Evolutionary conservation across 2,888 invertebrate species (phyloP).

Genomic region (Platycnemis pennipes): DNA sequence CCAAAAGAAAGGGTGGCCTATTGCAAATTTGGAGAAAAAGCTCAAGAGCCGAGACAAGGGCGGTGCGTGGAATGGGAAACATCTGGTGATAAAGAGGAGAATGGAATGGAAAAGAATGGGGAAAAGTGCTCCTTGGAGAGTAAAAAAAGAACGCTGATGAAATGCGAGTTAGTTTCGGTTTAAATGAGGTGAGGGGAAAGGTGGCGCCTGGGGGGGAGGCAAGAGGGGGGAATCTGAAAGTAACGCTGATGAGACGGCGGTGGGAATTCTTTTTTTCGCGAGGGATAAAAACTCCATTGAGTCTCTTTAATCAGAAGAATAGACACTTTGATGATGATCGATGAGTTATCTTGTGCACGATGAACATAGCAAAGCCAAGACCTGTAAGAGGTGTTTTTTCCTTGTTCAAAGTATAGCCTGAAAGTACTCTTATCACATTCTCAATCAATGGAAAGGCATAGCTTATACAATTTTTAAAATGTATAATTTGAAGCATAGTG

Average conservation of each 20-base stretch:
- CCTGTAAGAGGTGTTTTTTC: too few relatives aligned
- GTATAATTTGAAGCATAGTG: too few relatives aligned
- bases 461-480: too few relatives aligned
- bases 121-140: background rate
- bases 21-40: background rate
- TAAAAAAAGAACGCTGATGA: slow-evolving; percentile 2
- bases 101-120: background rate
- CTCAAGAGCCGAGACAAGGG: background rate
- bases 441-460: too few relatives aligned
- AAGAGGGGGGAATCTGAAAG: background rate
- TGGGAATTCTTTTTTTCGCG: background rate
- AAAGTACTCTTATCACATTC: too few relatives aligned
- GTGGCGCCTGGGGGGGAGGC: too few relatives aligned
- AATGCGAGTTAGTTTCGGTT: background rate
- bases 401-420: too few relatives aligned
- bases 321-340: too few relatives aligned
- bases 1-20: background rate
- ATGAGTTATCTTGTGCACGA: too few relatives aligned
- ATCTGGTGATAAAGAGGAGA: background rate
- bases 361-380: too few relatives aligned
- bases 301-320: background rate
- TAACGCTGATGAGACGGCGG: background rate
- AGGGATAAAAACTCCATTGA: background rate
- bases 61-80: background rate
- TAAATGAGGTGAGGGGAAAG: background rate